Evolutionary conservation across 2,888 invertebrate species (phyloP).

Genomic region (Didymodactylos carnosus): DNA sequence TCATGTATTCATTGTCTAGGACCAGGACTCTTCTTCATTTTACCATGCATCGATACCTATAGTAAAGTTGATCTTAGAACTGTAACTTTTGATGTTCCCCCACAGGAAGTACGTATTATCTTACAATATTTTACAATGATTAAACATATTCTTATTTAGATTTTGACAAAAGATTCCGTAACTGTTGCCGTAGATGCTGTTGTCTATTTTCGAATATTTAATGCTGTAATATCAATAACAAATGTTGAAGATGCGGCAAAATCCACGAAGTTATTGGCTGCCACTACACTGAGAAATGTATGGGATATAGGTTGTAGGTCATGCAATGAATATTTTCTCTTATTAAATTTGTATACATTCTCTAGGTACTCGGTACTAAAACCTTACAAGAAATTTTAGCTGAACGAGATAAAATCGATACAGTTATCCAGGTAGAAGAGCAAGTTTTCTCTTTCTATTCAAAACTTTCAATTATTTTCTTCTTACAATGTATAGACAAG

Average conservation of each 20-base stretch:
- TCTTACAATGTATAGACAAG: neutral
- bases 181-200: conserved; percentile 32
- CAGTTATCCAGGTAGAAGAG: conserved; percentile 3
- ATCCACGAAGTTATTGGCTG: conserved; percentile 27
- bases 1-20: too few relatives aligned
- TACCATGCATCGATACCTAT: conserved; percentile 47
- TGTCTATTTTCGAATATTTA: conserved; percentile 28
- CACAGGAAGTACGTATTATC: too few relatives aligned
- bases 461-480: neutral
- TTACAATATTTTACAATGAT: too few relatives aligned
- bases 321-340: neutral
- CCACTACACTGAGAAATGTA: conserved; percentile 30
- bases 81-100: conserved; percentile 17
- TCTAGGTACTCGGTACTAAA: conserved; percentile 7
- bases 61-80: conserved; percentile 16
- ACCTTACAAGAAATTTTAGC: conserved; percentile 13
- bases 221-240: conserved; percentile 27
- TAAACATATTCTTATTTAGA: too few relatives aligned
- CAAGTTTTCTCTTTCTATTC: too few relatives aligned
- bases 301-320: conserved; percentile 15
- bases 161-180: conserved; percentile 28
- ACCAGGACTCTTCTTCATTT: conserved; percentile 66
- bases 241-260: conserved; percentile 28
- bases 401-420: conserved; percentile 10
- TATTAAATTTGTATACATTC: neutral